Conservation (phyloP, 2,113 vertebrate species). For the Galeopterus variegatus region DNA sequence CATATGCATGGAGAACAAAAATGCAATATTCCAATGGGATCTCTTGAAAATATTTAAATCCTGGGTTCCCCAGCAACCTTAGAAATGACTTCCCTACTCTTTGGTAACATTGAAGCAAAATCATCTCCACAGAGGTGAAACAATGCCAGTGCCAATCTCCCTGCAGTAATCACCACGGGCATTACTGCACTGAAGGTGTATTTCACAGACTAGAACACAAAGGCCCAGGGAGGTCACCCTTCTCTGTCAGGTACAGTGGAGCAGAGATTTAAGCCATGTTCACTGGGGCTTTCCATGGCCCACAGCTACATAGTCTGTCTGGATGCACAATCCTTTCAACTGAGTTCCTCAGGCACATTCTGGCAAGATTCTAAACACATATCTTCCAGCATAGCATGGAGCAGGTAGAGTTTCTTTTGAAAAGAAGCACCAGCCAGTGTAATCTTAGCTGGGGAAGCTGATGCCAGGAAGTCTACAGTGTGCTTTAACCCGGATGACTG, state of each 20-base stretch:
- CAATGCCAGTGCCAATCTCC: not conserved
- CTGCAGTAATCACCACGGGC: not conserved
- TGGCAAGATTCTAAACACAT: constrained; percentile 70
- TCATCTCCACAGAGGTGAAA: not conserved
- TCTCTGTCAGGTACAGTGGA: not conserved
- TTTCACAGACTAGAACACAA: not conserved
- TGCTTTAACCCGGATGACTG: not conserved
- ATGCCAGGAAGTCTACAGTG: constrained; percentile 58
- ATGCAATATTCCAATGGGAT: not conserved
- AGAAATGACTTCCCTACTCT: not conserved
- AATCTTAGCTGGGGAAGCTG: constrained; percentile 53
- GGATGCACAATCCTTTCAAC: constrained; percentile 49
- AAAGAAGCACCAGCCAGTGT: constrained; percentile 44
- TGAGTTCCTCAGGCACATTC: constrained; percentile 48
- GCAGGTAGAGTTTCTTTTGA: constrained; percentile 75
- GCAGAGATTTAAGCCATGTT: not conserved
- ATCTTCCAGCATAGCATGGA: not conserved
- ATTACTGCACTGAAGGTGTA: not conserved
- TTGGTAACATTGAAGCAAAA: not conserved
- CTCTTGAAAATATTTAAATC: not conserved
- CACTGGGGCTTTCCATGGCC: not conserved
- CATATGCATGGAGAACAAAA: not conserved
- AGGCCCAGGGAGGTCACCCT: not conserved
- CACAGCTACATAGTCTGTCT: constrained; percentile 5
- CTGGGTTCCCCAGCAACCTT: not conserved